Percentiles rank a stretch among this genome's conserved stretches.
Evolutionary conservation across 2,113 vertebrate genomes (phyloP).

Genomic region (Malaclemys terrapin): DNA sequence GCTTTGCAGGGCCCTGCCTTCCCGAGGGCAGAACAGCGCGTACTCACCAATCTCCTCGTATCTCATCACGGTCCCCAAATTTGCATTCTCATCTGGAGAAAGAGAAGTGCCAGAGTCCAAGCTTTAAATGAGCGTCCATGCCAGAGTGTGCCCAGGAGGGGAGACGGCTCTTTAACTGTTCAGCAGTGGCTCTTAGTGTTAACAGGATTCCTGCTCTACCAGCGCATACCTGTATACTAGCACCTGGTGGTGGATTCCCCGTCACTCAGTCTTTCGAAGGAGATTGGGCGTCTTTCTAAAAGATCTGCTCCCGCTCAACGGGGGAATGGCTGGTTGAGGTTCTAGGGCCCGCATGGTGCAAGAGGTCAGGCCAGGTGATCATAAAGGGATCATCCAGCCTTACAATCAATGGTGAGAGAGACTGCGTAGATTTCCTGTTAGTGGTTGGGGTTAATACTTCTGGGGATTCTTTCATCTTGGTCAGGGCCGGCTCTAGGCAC

Average conservation of each 20-base stretch:
- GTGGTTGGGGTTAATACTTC: not conserved
- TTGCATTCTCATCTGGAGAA: conserved; percentile 94
- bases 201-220: not conserved
- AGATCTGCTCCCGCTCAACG: not conserved
- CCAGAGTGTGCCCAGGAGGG: no score
- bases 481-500: not conserved
- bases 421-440: not conserved
- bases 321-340: not conserved
- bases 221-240: not conserved
- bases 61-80: conserved; percentile 93
- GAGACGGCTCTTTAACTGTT: not conserved
- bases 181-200: not conserved
- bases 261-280: not conserved
- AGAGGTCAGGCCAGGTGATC: not conserved
- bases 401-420: not conserved
- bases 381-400: not conserved
- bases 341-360: not conserved
- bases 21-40: no score
- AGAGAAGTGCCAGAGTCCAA: not conserved
- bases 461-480: not conserved
- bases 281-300: not conserved
- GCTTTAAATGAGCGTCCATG: not conserved
- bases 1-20: not conserved
- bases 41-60: conserved; percentile 98
- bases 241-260: not conserved